These are phyloP conservation scores for Terrapene triunguis DNA, from an alignment of 2,113 vertebrate genomes.

Conservation along the genomic window DNA sequence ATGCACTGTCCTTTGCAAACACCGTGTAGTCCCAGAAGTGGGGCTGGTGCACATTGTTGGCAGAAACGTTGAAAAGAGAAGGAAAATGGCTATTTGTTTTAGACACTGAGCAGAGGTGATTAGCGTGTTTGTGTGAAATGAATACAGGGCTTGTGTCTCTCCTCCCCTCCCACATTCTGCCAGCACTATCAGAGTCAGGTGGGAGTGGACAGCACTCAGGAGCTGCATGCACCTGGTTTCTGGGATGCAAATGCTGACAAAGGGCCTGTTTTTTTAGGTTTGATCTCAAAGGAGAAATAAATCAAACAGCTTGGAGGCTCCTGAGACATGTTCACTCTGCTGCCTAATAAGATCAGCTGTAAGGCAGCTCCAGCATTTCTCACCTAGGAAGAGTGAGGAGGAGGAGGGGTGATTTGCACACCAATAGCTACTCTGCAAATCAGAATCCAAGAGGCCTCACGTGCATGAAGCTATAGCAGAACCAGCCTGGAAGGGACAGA, in stretches of 20 bases:
- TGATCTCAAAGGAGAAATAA: not conserved
- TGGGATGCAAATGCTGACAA: not conserved
- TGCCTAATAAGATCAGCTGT: too few species aligned
- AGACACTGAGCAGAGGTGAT: not conserved
- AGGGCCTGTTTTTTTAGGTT: not conserved
- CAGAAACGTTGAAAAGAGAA: not conserved
- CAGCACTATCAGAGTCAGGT: not conserved
- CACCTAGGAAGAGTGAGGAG: not conserved
- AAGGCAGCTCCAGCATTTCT: not conserved
- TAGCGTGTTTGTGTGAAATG: not conserved
- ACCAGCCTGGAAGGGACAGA: not conserved
- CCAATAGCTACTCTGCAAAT: not conserved
- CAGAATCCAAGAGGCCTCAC: not conserved
- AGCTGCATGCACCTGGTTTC: fast-evolving
- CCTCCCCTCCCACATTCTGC: not conserved
- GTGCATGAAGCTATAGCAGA: not conserved
- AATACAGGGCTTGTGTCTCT: not conserved
- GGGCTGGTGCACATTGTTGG: not conserved
- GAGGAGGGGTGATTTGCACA: not conserved
- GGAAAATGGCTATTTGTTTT: not conserved
- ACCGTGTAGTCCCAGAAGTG: not conserved
- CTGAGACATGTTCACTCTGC: not conserved
- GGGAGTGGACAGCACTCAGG: not conserved
- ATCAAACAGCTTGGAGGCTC: not conserved
- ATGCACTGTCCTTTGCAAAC: not conserved